Evolutionary conservation across 2,113 vertebrate species (phyloP).

Genomic region (Urocitellus parryii): DNA sequence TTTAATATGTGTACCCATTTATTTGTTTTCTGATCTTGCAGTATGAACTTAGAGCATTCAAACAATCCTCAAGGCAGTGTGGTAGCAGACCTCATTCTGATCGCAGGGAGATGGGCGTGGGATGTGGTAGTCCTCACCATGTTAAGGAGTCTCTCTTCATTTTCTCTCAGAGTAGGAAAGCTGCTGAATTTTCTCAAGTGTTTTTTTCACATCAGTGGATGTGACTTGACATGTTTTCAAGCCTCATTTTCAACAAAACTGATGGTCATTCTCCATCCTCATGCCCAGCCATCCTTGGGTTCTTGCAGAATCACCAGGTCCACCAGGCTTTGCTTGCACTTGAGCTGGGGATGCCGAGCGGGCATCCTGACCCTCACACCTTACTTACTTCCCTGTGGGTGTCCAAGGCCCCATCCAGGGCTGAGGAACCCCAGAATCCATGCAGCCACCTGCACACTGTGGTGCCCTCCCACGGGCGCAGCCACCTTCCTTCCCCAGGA

Average conservation of each 20-base stretch:
- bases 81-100: rapidly evolving
- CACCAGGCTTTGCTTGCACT: no score
- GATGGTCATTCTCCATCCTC: no score
- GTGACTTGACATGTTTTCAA: not conserved
- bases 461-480: not conserved
- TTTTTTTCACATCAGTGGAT: not conserved
- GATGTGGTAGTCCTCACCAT: no score
- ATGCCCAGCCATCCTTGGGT: rapidly evolving
- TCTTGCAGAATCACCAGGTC: no score
- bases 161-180: not conserved
- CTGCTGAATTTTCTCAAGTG: not conserved
- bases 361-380: no score
- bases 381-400: no score
- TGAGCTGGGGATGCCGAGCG: no score
- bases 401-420: not conserved
- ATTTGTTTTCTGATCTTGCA: not conserved
- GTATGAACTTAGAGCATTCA: not conserved
- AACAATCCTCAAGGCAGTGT: not conserved
- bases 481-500: not conserved
- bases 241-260: not conserved
- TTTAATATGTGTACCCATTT: no score
- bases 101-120: not conserved
- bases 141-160: not conserved
- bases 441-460: no score
- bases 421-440: not conserved